phyloP scores from a whole-genome alignment of 2,888 invertebrate genomes.

The Sinohyriopsis cumingii region DNA sequence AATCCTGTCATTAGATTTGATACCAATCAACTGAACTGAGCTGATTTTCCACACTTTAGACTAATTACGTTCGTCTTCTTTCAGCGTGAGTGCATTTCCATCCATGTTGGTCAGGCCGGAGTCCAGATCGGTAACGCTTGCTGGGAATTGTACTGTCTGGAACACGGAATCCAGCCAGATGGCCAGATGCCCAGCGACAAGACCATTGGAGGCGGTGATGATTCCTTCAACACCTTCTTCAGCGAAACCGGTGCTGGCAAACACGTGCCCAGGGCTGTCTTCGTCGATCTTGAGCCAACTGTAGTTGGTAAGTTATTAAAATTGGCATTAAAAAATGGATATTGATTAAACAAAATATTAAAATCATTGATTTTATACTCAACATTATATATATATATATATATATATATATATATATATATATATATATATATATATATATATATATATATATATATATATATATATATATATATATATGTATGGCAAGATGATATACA shows the following conservation, averaged over 20 bases:
- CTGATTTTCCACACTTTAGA: background rate
- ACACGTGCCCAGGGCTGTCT: constrained; percentile 93
- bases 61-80: background rate
- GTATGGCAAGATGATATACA: no score
- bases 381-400: no score
- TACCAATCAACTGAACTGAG: no score
- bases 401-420: no score
- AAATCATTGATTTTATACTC: no score
- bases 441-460: no score
- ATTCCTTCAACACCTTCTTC: constrained; percentile 86
- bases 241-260: constrained; percentile 94
- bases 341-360: no score
- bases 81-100: constrained; percentile 30
- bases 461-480: no score
- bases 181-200: constrained; percentile 83
- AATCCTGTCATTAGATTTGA: no score
- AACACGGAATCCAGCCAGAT: constrained; percentile 72
- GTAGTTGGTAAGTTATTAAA: constrained; percentile 81
- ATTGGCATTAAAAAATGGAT: no score
- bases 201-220: constrained; percentile 81
- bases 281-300: constrained; percentile 96
- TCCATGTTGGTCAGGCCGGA: constrained; percentile 35
- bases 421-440: no score
- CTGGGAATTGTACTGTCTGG: constrained; percentile 34
- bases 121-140: constrained; percentile 35